These are phyloP conservation scores for Dynastes hyllus DNA, from an alignment of 2,888 invertebrate genomes.

Conservation along the genomic window DNA sequence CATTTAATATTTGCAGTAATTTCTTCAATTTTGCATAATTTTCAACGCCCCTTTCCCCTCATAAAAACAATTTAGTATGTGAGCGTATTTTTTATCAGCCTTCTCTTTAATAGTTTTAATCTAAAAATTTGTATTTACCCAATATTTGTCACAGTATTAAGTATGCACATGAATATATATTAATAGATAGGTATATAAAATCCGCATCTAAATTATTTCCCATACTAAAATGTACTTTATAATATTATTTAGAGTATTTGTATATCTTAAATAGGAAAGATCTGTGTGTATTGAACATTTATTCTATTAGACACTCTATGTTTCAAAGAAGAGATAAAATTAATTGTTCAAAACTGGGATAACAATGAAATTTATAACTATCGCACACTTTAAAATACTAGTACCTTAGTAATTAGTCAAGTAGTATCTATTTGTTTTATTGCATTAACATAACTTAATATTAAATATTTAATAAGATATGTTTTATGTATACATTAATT, in stretches of 20 bases:
- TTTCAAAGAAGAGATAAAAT: slow-evolving; percentile 1
- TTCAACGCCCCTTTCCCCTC: slow-evolving; percentile 38
- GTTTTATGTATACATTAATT: slow-evolving; percentile 9
- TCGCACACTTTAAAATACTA: slow-evolving; percentile 4
- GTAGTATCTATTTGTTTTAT: background rate
- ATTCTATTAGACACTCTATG: slow-evolving; percentile 28
- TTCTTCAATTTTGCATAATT: slow-evolving; percentile 18
- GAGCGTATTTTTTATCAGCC: slow-evolving; percentile 53
- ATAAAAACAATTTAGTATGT: slow-evolving; percentile 49
- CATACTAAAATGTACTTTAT: slow-evolving; percentile 29
- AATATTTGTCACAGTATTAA: slow-evolving; percentile 37
- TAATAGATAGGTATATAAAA: slow-evolving; percentile 24
- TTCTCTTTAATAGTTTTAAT: slow-evolving; percentile 48
- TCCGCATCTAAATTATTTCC: slow-evolving; percentile 13
- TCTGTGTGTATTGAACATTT: slow-evolving; percentile 29
- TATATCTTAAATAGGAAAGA: slow-evolving; percentile 38
- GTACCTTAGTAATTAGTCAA: background rate
- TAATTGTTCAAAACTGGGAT: background rate
- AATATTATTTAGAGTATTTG: slow-evolving; percentile 8
- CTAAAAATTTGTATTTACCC: slow-evolving; percentile 45
- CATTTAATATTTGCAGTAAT: slow-evolving; percentile 31
- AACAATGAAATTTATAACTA: slow-evolving; percentile 21
- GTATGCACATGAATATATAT: slow-evolving; percentile 40
- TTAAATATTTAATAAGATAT: slow-evolving; percentile 8
- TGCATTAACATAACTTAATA: background rate